phyloP scores from a whole-genome alignment of 2,113 vertebrate genomes.

The Brachyhypopomus gauderio region DNA sequence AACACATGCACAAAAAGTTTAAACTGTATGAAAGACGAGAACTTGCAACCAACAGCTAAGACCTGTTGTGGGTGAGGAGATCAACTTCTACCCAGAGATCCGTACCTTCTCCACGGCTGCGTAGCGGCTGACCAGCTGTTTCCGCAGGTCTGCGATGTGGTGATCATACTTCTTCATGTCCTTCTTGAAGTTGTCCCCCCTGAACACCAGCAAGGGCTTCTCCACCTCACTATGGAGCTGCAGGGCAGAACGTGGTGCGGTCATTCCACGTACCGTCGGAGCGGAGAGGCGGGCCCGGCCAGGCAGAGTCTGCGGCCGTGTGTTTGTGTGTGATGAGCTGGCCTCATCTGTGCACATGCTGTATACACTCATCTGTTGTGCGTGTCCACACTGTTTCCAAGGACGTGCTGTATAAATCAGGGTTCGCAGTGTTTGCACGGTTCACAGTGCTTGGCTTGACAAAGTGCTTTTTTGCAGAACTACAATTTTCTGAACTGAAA shows the following conservation, averaged over 20 bases:
- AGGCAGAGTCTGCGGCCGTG: neutral
- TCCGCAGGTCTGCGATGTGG: constrained; percentile 90
- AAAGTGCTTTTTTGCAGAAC: too few species aligned
- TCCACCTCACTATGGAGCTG: constrained; percentile 96
- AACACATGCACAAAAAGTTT: neutral
- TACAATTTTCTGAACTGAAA: too few species aligned
- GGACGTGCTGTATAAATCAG: neutral
- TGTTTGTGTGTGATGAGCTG: constrained; percentile 12
- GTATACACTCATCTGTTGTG: neutral
- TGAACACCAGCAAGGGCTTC: constrained; percentile 90
- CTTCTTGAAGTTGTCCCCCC: constrained; percentile 94
- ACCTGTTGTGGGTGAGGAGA: too few species aligned
- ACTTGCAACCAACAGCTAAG: too few species aligned
- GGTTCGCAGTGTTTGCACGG: too few species aligned
- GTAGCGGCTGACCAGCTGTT: constrained; percentile 91
- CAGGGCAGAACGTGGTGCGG: neutral
- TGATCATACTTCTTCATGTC: constrained; percentile 99
- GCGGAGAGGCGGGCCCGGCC: neutral
- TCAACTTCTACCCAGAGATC: too few species aligned
- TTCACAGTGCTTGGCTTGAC: too few species aligned
- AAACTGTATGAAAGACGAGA: too few species aligned
- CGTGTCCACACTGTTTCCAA: neutral
- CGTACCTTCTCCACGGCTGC: constrained; percentile 90
- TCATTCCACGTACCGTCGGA: constrained; percentile 13
- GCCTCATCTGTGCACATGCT: neutral